Evolutionary conservation across 2,888 invertebrate species (phyloP), one percentile per base, ranked within the genome.

Genomic region (Hofmannophila pseudospretella): DNA sequence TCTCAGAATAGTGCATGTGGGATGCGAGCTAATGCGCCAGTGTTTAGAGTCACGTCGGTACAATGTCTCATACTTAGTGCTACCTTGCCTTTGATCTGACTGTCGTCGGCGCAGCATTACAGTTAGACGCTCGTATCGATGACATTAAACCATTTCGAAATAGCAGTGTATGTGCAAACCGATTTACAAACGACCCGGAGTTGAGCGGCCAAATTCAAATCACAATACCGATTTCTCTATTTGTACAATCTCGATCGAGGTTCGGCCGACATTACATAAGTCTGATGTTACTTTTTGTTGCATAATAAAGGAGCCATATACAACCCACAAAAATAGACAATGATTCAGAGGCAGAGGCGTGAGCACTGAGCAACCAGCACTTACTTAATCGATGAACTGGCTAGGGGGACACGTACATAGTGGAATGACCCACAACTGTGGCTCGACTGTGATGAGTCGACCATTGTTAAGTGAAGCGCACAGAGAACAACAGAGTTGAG

Each of bases 401-500:
- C 27, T 25, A 12, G 31, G 28, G 11, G 19, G 28, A 32, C n/a
- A 23, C n/a, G 20, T 22, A 16, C 16, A 16, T 33, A 30, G 42
- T 33, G 34, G 31, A 36, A 7, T 39, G 45, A 45, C 45, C 45
- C 42, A 45, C 38, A 42, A 40, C 14, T 34, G 32, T 27, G 28
- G 30, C 22, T 32, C 25, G 32, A 34, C 30, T 31, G 32, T 38
- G 44, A 47, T 44, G 42, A 36, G 40, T 44, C 35, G 39, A 25
- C 30, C 42, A 44, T 42, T 39, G 44, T 44, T 35, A 32, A 25
- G 27, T 25, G 22, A 5, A 32, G 14, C 10, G 25, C n/a, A 16
- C 25, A 34, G 27, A 19, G 22, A 5, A 32, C 22, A 8, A 16
- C n/a, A 16, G 16, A 34, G 23, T 23, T 23, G 23, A 23, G 23